Evolutionary conservation across 2,113 vertebrate genomes (phyloP).

Genomic region (Notothenia rossii): DNA sequence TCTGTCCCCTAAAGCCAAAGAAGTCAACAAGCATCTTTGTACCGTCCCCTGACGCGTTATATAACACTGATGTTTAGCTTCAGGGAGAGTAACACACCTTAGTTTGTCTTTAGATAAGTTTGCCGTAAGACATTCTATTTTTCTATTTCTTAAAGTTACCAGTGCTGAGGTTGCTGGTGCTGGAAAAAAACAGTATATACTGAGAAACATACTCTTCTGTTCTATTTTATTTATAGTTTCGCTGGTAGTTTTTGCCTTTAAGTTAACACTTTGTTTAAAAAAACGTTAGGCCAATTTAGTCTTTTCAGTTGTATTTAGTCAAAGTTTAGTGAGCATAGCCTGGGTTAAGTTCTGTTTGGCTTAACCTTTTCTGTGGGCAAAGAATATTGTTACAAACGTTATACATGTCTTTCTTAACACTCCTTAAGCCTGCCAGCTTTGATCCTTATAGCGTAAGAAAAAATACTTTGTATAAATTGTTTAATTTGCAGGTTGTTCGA

Average conservation of each 20-base stretch:
- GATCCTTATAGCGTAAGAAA: neutral
- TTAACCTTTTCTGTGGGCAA: neutral
- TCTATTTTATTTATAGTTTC: too few relatives aligned
- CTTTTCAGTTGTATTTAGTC: neutral
- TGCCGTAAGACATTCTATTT: neutral
- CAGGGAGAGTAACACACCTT: slow-evolving; percentile 23
- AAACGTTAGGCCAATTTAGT: neutral
- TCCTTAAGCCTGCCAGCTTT: neutral
- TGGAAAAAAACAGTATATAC: neutral
- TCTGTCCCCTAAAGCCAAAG: slow-evolving; percentile 55
- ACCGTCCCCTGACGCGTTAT: slow-evolving; percentile 35
- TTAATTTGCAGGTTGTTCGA: slow-evolving; percentile 34
- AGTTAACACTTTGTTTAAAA: neutral
- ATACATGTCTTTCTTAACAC: neutral
- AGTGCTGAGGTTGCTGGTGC: neutral
- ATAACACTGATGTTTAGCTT: slow-evolving; percentile 49
- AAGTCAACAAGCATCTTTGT: slow-evolving; percentile 51
- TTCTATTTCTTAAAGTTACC: neutral
- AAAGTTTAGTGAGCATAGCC: neutral
- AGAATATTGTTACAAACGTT: neutral
- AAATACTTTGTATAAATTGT: neutral
- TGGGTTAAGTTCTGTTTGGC: neutral
- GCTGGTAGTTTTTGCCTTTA: neutral
- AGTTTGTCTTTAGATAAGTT: neutral
- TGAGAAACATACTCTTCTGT: too few relatives aligned